phyloP scores from a whole-genome alignment of 2,888 invertebrate genomes.

The Drosophila hamatofila region DNA sequence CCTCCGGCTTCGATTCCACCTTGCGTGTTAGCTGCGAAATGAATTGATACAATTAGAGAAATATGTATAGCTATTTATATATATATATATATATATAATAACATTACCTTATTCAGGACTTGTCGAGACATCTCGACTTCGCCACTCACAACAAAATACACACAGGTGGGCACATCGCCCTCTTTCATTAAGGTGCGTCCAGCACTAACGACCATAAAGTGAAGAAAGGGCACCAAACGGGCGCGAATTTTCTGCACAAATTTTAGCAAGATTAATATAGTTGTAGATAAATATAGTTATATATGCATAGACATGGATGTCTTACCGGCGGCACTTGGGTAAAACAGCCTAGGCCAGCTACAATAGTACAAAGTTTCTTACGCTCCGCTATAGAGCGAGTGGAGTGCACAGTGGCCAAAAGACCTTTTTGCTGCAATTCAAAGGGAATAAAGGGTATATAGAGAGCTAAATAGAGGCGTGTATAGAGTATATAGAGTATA shows the following conservation, averaged over 20 bases:
- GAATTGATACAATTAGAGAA: no score
- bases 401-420: constrained; percentile 87
- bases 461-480: not conserved
- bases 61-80: no score
- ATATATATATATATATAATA: no score
- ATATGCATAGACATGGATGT: not conserved
- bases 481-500: not conserved
- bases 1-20: constrained; percentile 53
- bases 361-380: constrained; percentile 87
- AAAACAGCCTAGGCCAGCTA: constrained; percentile 88
- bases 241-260: constrained; percentile 87
- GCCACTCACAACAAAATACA: constrained; percentile 90
- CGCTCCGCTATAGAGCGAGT: constrained; percentile 88
- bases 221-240: constrained; percentile 87
- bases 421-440: constrained; percentile 87
- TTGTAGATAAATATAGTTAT: not conserved
- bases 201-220: constrained; percentile 88
- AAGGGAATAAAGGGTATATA: not conserved
- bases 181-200: constrained; percentile 88
- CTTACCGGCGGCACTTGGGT: constrained; percentile 87
- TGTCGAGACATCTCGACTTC: constrained; percentile 84
- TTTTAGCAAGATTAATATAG: not conserved
- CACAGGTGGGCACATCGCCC: constrained; percentile 87
- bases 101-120: constrained; percentile 72
- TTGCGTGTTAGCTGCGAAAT: constrained; percentile 34